phyloP scores from a whole-genome alignment of 2,888 invertebrate species.

The Plutella xylostella region DNA sequence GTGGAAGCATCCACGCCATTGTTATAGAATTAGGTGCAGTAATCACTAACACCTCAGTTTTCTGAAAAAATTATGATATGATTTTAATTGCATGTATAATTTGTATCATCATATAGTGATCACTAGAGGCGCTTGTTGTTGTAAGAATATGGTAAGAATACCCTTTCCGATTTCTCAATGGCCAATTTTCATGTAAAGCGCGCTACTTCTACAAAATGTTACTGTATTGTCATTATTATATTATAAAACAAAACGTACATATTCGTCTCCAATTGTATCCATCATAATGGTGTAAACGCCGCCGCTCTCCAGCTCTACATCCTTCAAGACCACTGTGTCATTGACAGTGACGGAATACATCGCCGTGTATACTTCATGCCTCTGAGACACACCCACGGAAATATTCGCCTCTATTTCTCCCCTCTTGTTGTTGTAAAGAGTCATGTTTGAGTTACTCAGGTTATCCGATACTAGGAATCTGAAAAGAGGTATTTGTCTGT shows the following conservation, averaged over 20 bases:
- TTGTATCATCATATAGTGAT: too few species aligned
- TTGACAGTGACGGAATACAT: constrained; percentile 29
- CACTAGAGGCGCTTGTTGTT: too few species aligned
- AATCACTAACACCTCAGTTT: constrained; percentile 42
- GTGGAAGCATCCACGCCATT: constrained; percentile 83
- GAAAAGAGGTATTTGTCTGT: too few species aligned
- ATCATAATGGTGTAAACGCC: constrained; percentile 40
- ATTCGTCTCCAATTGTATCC: constrained; percentile 21
- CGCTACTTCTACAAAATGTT: too few species aligned
- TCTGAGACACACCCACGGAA: constrained; percentile 24
- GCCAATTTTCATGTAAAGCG: too few species aligned
- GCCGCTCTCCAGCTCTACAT: constrained; percentile 32
- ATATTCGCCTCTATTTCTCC: constrained; percentile 30
- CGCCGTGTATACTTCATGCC: constrained; percentile 38
- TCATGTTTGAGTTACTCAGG: constrained; percentile 23
- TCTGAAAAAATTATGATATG: constrained; percentile 34
- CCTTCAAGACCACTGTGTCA: constrained; percentile 19
- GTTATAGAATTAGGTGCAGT: constrained; percentile 76
- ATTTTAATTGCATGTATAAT: too few species aligned
- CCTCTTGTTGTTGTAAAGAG: constrained; percentile 30
- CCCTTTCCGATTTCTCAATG: too few species aligned
- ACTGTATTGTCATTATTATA: too few species aligned
- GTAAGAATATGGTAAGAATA: too few species aligned
- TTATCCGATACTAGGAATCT: constrained; percentile 29
- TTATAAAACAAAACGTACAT: constrained; percentile 2